Conservation (phyloP, 2,888 invertebrate genomes). For the Pandemis corylana region DNA sequence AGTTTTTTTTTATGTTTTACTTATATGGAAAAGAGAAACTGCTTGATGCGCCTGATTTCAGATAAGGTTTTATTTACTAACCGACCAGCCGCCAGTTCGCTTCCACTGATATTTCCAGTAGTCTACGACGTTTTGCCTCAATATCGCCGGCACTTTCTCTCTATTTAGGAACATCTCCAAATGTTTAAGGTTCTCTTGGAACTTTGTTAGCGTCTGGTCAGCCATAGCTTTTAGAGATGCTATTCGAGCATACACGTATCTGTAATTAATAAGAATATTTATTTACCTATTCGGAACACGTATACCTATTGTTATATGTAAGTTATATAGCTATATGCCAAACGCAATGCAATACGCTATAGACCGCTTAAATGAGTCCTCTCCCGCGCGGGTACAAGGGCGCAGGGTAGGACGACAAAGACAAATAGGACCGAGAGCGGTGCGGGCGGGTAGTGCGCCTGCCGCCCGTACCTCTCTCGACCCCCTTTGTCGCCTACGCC, state of each 20-base stretch:
- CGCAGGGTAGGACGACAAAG: no score
- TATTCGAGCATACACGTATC: constrained; percentile 79
- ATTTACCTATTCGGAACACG: background rate
- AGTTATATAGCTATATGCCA: no score
- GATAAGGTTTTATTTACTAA: constrained; percentile 51
- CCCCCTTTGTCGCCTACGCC: no score
- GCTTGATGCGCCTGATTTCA: background rate
- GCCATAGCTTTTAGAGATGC: constrained; percentile 79
- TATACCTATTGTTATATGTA: background rate
- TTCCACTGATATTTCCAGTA: constrained; percentile 83
- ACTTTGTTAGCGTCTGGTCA: constrained; percentile 75
- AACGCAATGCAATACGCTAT: no score
- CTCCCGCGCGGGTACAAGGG: no score
- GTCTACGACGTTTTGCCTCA: constrained; percentile 70
- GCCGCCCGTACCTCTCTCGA: no score
- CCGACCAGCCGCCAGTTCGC: constrained; percentile 80
- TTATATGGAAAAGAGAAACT: constrained; percentile 5
- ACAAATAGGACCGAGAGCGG: no score
- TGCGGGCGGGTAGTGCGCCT: no score
- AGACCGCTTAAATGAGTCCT: no score
- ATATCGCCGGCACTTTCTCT: constrained; percentile 68
- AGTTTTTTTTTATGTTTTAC: constrained; percentile 2
- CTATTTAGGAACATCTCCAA: constrained; percentile 73
- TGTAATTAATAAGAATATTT: constrained; percentile 47
- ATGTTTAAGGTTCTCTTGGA: constrained; percentile 78